Evolutionary conservation across 2,113 vertebrate species (phyloP).

Genomic region (Phocoena phocoena): DNA sequence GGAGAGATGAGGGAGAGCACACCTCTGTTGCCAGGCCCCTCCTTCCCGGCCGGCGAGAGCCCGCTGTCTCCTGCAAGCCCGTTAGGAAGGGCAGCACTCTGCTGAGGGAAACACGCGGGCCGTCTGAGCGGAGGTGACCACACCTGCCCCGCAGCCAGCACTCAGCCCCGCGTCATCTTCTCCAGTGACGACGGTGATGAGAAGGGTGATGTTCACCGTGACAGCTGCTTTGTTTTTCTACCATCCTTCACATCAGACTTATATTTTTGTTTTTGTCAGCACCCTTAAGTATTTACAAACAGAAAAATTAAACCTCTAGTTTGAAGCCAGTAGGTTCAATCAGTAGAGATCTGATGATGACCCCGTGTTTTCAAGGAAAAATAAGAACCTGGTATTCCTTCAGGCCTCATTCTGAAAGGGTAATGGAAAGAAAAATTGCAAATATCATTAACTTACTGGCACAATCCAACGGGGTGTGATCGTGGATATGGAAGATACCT

Average conservation of each 20-base stretch:
- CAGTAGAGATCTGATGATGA: not conserved
- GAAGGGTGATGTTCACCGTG: not conserved
- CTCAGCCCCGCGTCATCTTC: not conserved
- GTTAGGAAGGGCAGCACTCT: slow-evolving; percentile 87
- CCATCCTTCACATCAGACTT: not conserved
- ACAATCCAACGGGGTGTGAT: slow-evolving; percentile 94
- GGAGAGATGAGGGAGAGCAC: slow-evolving; percentile 74
- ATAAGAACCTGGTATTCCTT: not conserved
- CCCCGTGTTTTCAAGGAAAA: not conserved
- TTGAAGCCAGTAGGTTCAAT: not conserved
- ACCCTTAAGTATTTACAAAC: slow-evolving; percentile 25
- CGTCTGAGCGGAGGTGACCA: not conserved
- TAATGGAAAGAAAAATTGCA: not conserved
- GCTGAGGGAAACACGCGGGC: slow-evolving; percentile 70
- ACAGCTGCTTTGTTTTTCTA: not conserved
- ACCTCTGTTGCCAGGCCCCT: slow-evolving; percentile 75
- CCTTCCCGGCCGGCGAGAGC: slow-evolving; percentile 75
- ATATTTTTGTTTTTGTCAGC: not conserved
- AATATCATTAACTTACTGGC: slow-evolving; percentile 84
- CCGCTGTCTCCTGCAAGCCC: slow-evolving; percentile 86
- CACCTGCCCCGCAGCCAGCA: not conserved
- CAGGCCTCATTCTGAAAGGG: not conserved
- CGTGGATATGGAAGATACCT: slow-evolving; percentile 86
- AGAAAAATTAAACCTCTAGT: slow-evolving; percentile 20
- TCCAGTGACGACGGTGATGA: not conserved